phyloP scores from a whole-genome alignment of 2,888 invertebrate genomes.

The Xestobium rufovillosum region DNA sequence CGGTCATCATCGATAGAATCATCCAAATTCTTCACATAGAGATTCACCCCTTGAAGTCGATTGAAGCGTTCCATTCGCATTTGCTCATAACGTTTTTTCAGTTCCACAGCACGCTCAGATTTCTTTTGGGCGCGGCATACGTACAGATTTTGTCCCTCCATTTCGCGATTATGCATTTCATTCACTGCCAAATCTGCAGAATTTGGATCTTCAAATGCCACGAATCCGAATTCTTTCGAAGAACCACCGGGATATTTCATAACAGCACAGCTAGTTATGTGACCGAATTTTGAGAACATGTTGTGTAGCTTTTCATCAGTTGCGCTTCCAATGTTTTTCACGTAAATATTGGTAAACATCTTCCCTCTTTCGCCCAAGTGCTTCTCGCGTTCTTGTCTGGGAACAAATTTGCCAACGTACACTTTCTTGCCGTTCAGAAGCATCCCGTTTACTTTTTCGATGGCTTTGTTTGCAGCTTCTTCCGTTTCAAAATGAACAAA shows the following conservation, averaged over 20 bases:
- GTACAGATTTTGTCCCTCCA: constrained; percentile 69
- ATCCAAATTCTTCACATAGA: constrained; percentile 67
- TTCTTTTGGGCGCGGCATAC: constrained; percentile 99
- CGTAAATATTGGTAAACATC: constrained; percentile 94
- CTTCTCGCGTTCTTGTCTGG: constrained; percentile 94
- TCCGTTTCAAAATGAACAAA: constrained; percentile 99
- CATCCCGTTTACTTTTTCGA: constrained; percentile 98
- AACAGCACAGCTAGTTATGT: constrained; percentile 84
- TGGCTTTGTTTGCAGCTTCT: constrained; percentile 93
- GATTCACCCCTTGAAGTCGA: constrained; percentile 58
- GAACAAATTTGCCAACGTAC: constrained; percentile 95
- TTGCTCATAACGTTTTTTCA: constrained; percentile 92
- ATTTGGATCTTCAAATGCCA: constrained; percentile 94
- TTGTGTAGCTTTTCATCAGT: constrained; percentile 81
- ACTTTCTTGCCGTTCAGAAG: constrained; percentile 97
- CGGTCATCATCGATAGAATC: constrained; percentile 61
- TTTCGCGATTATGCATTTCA: constrained; percentile 82
- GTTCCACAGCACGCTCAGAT: constrained; percentile 90
- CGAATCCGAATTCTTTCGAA: constrained; percentile 99
- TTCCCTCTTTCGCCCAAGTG: constrained; percentile 93
- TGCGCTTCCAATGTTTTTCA: constrained; percentile 94
- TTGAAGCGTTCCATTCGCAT: constrained; percentile 85
- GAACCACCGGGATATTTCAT: constrained; percentile 87
- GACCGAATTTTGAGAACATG: constrained; percentile 87
- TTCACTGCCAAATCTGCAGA: constrained; percentile 88